Evolutionary conservation across 2,797 vertebrate genomes (phyloP), one percentile per base, ranked within the genome.

Genomic region (Ataeniobius toweri): DNA sequence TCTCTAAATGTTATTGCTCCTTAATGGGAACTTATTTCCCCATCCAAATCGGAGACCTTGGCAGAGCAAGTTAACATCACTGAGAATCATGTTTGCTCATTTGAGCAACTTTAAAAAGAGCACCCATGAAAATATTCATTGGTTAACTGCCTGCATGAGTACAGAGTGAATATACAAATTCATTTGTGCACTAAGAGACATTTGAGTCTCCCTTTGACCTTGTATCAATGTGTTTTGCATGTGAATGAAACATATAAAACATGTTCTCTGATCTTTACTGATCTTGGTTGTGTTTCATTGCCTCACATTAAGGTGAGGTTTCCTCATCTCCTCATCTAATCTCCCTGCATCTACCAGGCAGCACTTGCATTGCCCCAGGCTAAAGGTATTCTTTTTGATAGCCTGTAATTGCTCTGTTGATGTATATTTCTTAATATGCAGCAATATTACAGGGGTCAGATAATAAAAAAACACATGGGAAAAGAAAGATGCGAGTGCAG

Each of bases 401-500:
- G 93, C 88, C 93, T 93, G 92, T 94, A 94, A 95, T 94, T 94
- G 94, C 94, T 92, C 75, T 79, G 89, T 89, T 96, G 94, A 96
- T 95, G 94, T 95, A 96, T 96, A 95, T 94, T 94, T 95, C 93
- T 96, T 95, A 95, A 96, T 96, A 95, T 95, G 93, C 90, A 92
- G 91, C 85, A 77, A 94, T 94, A 95, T 95, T 94, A 94, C 91
- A 91, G 89, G 82, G 85, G 77, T 88, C 84, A 86, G 88, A 92
- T 91, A 93, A 94, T 95, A 94, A 95, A 94, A 86, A 93, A 86
- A 84, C 53, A 53, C 83, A 76, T 68, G 79, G 80, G 78, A 76
- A 87, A 79, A 85, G 84, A 86, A 87, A 80, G 88, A 85, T 83
- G 87, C 68, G 81, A 77, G 84, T 82, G 80, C 82, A 58, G 74